phyloP scores from a whole-genome alignment of 2,797 vertebrate species.

The Pitangus sulphuratus region DNA sequence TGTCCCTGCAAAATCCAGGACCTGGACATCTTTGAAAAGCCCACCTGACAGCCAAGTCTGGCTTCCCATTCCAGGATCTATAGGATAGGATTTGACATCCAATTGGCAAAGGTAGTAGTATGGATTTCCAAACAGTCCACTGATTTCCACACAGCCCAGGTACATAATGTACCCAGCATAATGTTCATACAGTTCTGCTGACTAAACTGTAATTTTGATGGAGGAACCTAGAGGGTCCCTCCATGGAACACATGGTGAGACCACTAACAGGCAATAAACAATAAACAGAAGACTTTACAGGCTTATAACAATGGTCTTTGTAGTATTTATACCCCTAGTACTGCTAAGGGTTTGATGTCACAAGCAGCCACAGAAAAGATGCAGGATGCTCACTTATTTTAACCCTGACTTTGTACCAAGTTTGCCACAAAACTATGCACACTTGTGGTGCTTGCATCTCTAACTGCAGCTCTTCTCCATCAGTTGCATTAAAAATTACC shows the following conservation, averaged over 20 bases:
- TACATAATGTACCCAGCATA: accelerated
- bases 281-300: background rate
- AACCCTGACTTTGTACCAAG: background rate
- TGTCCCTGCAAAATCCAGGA: background rate
- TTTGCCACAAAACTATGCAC: background rate
- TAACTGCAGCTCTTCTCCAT: background rate
- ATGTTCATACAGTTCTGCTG: background rate
- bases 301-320: background rate
- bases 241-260: background rate
- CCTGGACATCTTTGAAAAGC: background rate
- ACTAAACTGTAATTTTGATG: background rate
- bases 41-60: background rate
- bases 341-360: background rate
- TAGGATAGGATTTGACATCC: background rate
- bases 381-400: background rate
- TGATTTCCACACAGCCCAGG: background rate
- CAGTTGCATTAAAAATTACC: background rate
- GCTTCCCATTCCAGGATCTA: background rate
- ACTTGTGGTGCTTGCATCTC: background rate
- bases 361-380: background rate
- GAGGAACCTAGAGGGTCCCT: background rate
- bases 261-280: background rate
- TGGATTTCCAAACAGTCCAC: background rate
- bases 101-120: background rate
- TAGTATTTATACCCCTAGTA: background rate